A percentile compares a stretch with the other conserved stretches of the same genome.
These are phyloP conservation scores for Australoheros scitulus DNA, from an alignment of 2,113 vertebrate species.

Conservation along the genomic window DNA sequence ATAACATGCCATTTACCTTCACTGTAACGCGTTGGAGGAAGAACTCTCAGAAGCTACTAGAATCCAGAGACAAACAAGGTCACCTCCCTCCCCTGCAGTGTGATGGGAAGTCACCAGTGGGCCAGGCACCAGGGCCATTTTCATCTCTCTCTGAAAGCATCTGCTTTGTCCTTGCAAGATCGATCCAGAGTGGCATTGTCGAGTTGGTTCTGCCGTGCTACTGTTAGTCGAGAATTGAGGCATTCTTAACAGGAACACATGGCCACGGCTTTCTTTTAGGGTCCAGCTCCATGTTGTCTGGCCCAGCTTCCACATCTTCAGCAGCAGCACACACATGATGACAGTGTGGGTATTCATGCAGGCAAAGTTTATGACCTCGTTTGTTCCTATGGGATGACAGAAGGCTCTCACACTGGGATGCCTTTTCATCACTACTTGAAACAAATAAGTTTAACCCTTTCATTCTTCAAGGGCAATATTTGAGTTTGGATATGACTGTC, in stretches of 20 bases:
- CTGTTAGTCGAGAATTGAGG: conserved; percentile 62
- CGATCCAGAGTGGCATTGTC: conserved; percentile 67
- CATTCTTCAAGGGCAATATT: conserved; percentile 16
- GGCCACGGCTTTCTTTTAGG: conserved; percentile 26
- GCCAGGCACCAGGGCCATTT: conserved; percentile 56
- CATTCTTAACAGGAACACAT: conserved; percentile 55
- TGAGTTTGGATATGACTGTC: conserved; percentile 5
- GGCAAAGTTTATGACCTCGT: conserved; percentile 44
- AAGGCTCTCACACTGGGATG: conserved; percentile 40
- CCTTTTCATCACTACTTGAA: conserved; percentile 16
- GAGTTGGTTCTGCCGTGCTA: conserved; percentile 52
- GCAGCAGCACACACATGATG: conserved; percentile 7
- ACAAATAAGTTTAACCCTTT: conserved; percentile 25
- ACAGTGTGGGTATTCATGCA: conserved; percentile 5
- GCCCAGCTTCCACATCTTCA: conserved; percentile 20
- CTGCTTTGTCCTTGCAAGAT: conserved; percentile 68
- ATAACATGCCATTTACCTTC: not conserved
- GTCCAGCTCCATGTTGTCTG: conserved; percentile 44
- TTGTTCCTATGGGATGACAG: conserved; percentile 46
- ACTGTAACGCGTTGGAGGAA: not conserved
- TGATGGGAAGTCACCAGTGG: conserved; percentile 64
- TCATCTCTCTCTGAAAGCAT: conserved; percentile 51
- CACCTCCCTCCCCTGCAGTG: conserved; percentile 45
- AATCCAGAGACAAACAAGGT: conserved; percentile 61
- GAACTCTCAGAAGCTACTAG: conserved; percentile 16